Evolutionary conservation across 2,888 invertebrate genomes (phyloP), one percentile per base, ranked within the genome.

Genomic region (Blastobasis lacticolella): DNA sequence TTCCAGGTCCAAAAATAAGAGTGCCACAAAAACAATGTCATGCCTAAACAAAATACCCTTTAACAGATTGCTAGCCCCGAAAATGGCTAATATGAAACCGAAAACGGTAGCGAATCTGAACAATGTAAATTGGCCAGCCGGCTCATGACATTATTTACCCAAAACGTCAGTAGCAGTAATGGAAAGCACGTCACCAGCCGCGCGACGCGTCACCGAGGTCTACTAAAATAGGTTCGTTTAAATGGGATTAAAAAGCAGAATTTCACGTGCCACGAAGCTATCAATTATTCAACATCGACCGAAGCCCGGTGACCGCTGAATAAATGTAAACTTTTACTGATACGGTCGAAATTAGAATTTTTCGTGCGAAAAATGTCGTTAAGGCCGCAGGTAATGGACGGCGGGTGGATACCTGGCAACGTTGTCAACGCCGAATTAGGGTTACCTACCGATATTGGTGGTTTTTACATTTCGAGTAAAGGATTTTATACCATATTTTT

Each of bases 261-360:
- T 69, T 77, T 76, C 66, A 67, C 67, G 73, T 73, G 74, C 59
- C 62, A 60, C 49, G 60, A 59, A 62, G 62, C 60, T 69, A 79
- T 81, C 66, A 75, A 75, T 80, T 76, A 81, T 81, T 78, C 66
- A 75, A 62, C 63, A 65, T 63, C 61, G 67, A 64, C 59, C 64
- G 60, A 62, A 66, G 62, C 60, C 56, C 50, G 62, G 60, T 58
- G 59, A 58, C 60, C 59, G 61, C 58, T 60, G 57, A 57, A 57
- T 56, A 57, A 23, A 56, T 56, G 55, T 54, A 57, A 52, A 51
- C 56, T 54, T 50, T 38, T 45, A 51, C 57, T 54, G 57, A 55
- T 59, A 56, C 52, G 58, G 61, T 48, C 54, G 53, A 59, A 61
- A 61, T 62, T 58, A 60, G 61, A 62, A 56, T 58, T 58, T 56